Base-by-base conservation (phyloP, 2,113 vertebrate genomes). In the Hystrix cristata region DNA sequence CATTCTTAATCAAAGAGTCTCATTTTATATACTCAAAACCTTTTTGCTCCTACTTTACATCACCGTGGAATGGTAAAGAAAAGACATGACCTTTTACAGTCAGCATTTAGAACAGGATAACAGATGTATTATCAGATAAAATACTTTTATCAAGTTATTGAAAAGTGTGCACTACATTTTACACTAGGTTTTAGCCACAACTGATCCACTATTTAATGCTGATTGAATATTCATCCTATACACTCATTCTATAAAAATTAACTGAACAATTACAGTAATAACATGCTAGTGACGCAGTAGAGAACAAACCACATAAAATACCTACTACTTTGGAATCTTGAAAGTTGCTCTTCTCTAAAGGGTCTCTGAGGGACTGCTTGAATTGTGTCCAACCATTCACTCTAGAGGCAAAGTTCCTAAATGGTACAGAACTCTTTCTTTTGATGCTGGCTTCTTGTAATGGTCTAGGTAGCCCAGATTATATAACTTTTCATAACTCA, bases 1-100 rank as follows among this genome's bases (percentile, higher is more conserved):
- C 23, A 48, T 53, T 91, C 76, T 96, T 46, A 86, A 19, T 53
- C 69, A 78, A 84, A 81, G 0, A 2, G 7, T 64, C 16, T 67
- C 19, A 2, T 86, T 87, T 91, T 46, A 55, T 55, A 10, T 95
- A 79, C 86, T 87, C 95, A 71, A 92, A 59, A 88, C 48, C 48
- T 4, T 86, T 25, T 90, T 83, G 11, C 72, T 82, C 14, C 85
- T 60, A 29, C 0, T 4, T 71, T 59, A 89, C 3, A 51, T 48
- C 16, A 25, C 60, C 83, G 59, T 72, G 31, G 31, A 88, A 62
- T 38, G 38, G 38, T 38, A 38, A 38, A 38, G 38, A 38, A 38
- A 38, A 38, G 38, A 15, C 60, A 91, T 94, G 90, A 78, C 23
- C 8, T 7, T 91, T 21, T 84, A 92, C 12, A 87, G n/a, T 25